These are phyloP conservation scores for Drosophila peninsularis DNA, from an alignment of 2,888 invertebrate species.

Conservation along the genomic window DNA sequence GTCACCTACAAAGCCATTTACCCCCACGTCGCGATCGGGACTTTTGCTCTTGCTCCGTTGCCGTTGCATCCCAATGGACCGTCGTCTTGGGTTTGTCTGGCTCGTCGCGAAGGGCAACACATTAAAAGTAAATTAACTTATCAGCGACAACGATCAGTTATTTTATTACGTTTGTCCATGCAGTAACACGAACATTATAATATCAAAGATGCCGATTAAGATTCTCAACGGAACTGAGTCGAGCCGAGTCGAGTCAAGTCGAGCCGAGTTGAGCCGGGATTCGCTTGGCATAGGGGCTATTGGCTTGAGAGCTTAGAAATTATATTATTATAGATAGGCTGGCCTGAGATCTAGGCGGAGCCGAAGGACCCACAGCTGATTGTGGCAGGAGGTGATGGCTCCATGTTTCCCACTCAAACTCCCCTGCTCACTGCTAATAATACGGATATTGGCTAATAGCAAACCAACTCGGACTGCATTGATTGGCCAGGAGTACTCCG, in stretches of 20 bases:
- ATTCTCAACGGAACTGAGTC: constrained; percentile 52
- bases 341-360: neutral
- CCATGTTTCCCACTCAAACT: neutral
- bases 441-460: neutral
- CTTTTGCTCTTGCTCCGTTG: neutral
- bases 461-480: neutral
- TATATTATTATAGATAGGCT: neutral
- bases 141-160: constrained; percentile 85
- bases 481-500: constrained; percentile 9
- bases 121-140: constrained; percentile 85
- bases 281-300: neutral
- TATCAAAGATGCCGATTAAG: constrained; percentile 83
- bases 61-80: constrained; percentile 38
- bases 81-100: constrained; percentile 22
- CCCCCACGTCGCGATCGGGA: constrained; percentile 55
- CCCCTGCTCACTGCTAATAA: neutral
- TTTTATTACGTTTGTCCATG: constrained; percentile 85
- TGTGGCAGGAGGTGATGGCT: neutral
- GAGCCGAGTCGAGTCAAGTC: constrained; percentile 4
- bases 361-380: too few relatives aligned
- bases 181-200: constrained; percentile 85
- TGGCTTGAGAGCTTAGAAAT: neutral
- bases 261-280: constrained; percentile 14
- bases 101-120: constrained; percentile 75
- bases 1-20: constrained; percentile 75